Percentiles rank a stretch among this genome's conserved stretches.
Conservation (phyloP, 2,113 vertebrate genomes). For the Ibidorhyncha struthersii region DNA sequence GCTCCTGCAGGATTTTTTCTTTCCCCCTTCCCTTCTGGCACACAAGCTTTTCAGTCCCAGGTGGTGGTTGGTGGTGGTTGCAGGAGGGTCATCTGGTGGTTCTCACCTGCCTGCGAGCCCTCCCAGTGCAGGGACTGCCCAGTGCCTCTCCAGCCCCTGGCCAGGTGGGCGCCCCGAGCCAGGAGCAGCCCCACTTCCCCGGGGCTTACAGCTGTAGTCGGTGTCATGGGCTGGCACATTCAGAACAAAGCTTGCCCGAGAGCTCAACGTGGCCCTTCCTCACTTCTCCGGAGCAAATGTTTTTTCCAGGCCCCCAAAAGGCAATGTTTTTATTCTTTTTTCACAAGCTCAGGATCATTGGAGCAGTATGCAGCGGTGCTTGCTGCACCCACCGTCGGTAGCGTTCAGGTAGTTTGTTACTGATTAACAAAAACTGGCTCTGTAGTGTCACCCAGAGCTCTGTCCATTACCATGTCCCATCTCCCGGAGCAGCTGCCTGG, state of each 20-base stretch:
- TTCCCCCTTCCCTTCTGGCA: neutral
- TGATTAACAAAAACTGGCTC: neutral
- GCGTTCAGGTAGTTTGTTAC: neutral
- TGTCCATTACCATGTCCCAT: neutral
- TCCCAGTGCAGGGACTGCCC: neutral
- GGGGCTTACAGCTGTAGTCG: neutral
- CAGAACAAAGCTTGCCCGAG: neutral
- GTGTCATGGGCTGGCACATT: neutral
- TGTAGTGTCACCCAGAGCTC: neutral
- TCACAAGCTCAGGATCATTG: neutral
- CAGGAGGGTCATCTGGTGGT: neutral
- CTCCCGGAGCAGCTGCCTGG: neutral
- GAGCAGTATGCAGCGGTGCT: neutral
- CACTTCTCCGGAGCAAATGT: fast-evolving
- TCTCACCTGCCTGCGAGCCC: neutral
- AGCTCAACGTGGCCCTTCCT: neutral
- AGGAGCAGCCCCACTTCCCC: no score
- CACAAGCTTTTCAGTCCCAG: neutral
- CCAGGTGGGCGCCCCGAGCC: neutral
- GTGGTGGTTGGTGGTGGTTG: no score
- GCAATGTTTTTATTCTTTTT: neutral
- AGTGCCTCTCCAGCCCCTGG: neutral
- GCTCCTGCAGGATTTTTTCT: neutral
- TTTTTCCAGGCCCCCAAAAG: neutral
- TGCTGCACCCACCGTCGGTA: neutral